Base-by-base conservation (phyloP, 2,113 vertebrate species). In the Falcunculus frontatus region DNA sequence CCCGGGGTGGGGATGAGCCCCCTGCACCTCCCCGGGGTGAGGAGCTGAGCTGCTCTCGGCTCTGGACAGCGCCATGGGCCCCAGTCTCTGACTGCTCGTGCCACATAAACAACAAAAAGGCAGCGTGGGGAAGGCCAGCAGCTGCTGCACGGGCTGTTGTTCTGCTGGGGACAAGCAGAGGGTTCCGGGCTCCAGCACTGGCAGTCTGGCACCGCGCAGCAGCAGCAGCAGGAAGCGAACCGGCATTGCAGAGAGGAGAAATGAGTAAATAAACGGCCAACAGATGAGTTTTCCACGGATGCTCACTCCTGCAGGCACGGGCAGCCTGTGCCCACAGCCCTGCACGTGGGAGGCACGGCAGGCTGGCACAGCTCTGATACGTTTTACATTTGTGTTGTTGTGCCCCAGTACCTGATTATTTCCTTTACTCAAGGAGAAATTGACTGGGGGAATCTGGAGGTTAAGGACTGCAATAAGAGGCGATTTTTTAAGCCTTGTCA, bases 401-500 rank as follows among this genome's bases (percentile, higher is more conserved):
- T 96, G 82, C 90, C 63, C 3, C 10, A 86, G 42, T 27, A 93
- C 60, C 60, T 82, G 52, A 42, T 83, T 88, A 15, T 89, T 56
- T 63, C 30, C 6, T 56, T 77, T 88, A 69, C 87, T 39, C 9
- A 59, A 75, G 55, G 63, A 81, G 60, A 90, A 95, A 93, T 27
- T 82, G 83, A 60, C 83, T 89, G 79, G 68, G 82, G 64, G 72
- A 93, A 94, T 84, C 83, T n/a, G 52, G 68, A 94, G 93, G 88
- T 96, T 94, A 95, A 89, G 92, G 89, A 81, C 73, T 89, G 49
- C 76, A 91, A 39, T 50, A 74, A 88, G 63, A 96, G 81, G 78
- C 78, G 60, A 84, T 93, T 96, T 93, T 96, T 95, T 47, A 94
- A 95, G 95, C 90, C 94, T 93, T 96, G 96, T 96, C 93, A 94